These are phyloP conservation scores for Drosophila anomalata DNA, from an alignment of 2,888 invertebrate species.

Conservation along the genomic window DNA sequence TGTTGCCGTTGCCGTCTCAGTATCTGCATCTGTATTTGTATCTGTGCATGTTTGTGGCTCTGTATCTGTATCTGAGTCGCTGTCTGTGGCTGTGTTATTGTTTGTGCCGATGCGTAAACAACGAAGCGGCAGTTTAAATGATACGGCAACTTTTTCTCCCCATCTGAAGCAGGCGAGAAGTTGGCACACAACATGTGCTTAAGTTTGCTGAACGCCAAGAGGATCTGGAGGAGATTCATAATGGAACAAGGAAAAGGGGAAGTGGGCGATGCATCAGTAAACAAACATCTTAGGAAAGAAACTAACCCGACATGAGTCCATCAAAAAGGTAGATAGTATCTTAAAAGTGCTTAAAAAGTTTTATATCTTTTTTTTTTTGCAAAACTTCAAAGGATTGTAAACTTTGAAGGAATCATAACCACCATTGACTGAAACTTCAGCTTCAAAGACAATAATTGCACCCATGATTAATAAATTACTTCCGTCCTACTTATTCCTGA, in stretches of 20 bases:
- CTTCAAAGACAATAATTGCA: neutral
- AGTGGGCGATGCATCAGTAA: neutral
- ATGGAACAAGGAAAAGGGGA: neutral
- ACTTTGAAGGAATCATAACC: no score
- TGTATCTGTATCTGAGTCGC: conserved; percentile 27
- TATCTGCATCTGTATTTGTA: conserved; percentile 16
- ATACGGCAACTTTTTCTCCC: conserved; percentile 71
- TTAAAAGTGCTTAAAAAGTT: neutral
- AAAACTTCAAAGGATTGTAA: no score
- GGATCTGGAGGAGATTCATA: neutral
- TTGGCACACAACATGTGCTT: conserved; percentile 62
- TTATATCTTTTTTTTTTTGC: neutral
- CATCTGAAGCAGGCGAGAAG: conserved; percentile 61
- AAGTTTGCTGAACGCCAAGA: conserved; percentile 6
- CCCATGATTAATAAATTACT: neutral
- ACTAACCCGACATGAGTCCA: neutral
- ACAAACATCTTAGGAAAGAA: conserved; percentile 4
- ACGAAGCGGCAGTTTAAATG: conserved; percentile 71
- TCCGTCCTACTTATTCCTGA: conserved; percentile 6
- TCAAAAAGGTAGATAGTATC: neutral
- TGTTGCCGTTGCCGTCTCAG: conserved; percentile 39
- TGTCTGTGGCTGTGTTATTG: conserved; percentile 45
- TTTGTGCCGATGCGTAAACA: conserved; percentile 73
- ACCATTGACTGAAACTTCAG: no score
- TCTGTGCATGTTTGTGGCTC: conserved; percentile 9